A percentile compares a stretch with the other conserved stretches of the same genome.
phyloP scores from a whole-genome alignment of 2,797 vertebrate genomes.

The Parauchenoglanis ngamensis region DNA sequence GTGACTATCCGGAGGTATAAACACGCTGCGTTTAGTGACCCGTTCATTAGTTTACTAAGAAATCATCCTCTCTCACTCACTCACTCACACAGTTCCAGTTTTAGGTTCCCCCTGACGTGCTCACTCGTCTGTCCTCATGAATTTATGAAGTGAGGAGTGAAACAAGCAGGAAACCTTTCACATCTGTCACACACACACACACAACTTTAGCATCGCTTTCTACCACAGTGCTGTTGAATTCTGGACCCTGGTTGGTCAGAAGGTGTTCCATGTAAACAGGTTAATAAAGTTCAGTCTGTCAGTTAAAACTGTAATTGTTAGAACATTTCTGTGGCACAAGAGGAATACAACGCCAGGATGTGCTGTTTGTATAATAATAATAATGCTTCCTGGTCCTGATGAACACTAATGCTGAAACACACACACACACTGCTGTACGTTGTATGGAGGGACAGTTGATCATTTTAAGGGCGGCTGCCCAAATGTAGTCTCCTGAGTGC shows the following conservation, averaged over 20 bases:
- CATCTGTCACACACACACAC: background rate
- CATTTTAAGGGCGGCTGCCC: constrained; percentile 67
- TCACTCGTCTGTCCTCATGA: background rate
- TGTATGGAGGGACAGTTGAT: constrained; percentile 42
- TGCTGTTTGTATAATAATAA: background rate
- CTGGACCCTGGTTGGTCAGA: constrained; percentile 8
- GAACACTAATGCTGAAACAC: background rate
- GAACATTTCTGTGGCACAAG: background rate
- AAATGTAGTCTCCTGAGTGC: constrained; percentile 68
- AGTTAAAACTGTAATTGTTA: background rate
- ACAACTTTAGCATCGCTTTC: background rate
- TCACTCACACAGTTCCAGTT: background rate
- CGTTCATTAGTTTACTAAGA: background rate
- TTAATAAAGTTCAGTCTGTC: background rate
- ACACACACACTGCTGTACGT: background rate
- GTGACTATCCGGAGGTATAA: background rate
- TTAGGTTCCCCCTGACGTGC: too few species aligned
- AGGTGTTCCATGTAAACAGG: background rate
- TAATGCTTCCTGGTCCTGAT: background rate
- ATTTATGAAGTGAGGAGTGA: background rate
- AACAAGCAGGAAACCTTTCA: background rate
- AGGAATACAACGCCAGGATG: background rate
- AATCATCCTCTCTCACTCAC: background rate
- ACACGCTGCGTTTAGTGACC: background rate
- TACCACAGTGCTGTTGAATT: background rate